phyloP scores from a whole-genome alignment of 2,797 vertebrate species.

The Danio albolineatus region DNA sequence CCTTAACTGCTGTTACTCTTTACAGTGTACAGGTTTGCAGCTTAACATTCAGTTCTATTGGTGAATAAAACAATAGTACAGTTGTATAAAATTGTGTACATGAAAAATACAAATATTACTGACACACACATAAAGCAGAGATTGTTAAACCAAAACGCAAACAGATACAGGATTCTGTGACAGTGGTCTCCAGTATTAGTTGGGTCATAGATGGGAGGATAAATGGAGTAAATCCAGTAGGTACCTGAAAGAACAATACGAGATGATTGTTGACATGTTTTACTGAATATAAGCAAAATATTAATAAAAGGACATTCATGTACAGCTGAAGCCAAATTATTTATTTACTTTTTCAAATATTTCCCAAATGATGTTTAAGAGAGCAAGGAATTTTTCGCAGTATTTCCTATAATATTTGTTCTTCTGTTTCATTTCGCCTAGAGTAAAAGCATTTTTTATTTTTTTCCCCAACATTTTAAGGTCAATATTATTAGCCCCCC shows the following conservation, averaged over 20 bases:
- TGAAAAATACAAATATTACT: conserved; percentile 27
- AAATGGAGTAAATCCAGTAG: conserved; percentile 78
- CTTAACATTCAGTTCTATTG: background rate
- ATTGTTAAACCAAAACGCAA: conserved; percentile 75
- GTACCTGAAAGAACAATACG: conserved; percentile 65
- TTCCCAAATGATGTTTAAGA: no score
- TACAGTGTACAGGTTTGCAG: background rate
- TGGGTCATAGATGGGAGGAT: conserved; percentile 66
- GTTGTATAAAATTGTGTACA: conserved; percentile 24
- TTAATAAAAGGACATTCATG: background rate
- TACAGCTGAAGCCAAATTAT: no score
- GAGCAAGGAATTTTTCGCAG: no score
- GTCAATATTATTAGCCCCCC: no score
- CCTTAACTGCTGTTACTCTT: no score
- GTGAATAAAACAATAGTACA: conserved; percentile 8
- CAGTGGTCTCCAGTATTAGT: conserved; percentile 61
- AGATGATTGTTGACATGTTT: background rate
- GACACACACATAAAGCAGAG: conserved; percentile 63
- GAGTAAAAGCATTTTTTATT: no score
- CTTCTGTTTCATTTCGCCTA: no score
- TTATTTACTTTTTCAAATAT: no score
- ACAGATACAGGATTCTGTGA: conserved; percentile 70
- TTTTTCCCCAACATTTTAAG: no score
- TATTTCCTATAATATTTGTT: no score
- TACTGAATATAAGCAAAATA: background rate